A percentile compares a stretch with the other conserved stretches of the same genome.
Evolutionary conservation across 2,113 vertebrate genomes (phyloP).

Genomic region (Hippocampus zosterae): DNA sequence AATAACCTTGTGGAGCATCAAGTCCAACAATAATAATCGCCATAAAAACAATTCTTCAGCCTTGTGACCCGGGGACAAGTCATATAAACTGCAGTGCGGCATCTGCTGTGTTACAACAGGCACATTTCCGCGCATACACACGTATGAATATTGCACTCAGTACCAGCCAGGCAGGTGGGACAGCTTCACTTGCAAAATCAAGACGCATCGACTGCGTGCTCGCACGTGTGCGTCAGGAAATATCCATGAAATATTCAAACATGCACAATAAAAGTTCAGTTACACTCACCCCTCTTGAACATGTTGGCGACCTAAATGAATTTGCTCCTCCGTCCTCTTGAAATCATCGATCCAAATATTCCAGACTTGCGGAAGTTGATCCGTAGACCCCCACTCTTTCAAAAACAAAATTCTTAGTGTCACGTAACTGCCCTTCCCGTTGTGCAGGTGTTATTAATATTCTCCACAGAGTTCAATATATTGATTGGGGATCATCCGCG

Average conservation of each 20-base stretch:
- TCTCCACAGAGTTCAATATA: constrained; percentile 41
- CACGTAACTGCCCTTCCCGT: constrained; percentile 41
- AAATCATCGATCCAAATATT: constrained; percentile 72
- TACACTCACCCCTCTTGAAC: constrained; percentile 72
- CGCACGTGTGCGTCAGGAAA: constrained; percentile 23
- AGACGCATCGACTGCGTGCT: constrained; percentile 41
- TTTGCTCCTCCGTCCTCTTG: constrained; percentile 52
- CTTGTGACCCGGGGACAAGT: constrained; percentile 57
- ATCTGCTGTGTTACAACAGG: constrained; percentile 58
- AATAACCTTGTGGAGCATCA: constrained; percentile 48
- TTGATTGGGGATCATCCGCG: constrained; percentile 14
- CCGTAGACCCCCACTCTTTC: constrained; percentile 11
- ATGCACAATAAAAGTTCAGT: constrained; percentile 30
- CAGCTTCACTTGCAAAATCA: constrained; percentile 34
- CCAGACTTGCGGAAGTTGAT: constrained; percentile 64
- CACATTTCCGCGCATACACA: constrained; percentile 51
- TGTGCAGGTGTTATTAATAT: constrained; percentile 8
- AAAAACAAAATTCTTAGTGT: constrained; percentile 25
- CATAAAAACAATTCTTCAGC: constrained; percentile 5
- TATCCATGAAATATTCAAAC: neutral
- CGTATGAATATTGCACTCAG: constrained; percentile 54
- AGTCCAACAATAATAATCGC: constrained; percentile 38
- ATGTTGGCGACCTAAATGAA: constrained; percentile 66
- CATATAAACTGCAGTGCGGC: constrained; percentile 75
- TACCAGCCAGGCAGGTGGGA: constrained; percentile 5